Evolutionary conservation across 2,797 vertebrate genomes (phyloP), one percentile per base, ranked within the genome.

Genomic region (Dryobates pubescens): DNA sequence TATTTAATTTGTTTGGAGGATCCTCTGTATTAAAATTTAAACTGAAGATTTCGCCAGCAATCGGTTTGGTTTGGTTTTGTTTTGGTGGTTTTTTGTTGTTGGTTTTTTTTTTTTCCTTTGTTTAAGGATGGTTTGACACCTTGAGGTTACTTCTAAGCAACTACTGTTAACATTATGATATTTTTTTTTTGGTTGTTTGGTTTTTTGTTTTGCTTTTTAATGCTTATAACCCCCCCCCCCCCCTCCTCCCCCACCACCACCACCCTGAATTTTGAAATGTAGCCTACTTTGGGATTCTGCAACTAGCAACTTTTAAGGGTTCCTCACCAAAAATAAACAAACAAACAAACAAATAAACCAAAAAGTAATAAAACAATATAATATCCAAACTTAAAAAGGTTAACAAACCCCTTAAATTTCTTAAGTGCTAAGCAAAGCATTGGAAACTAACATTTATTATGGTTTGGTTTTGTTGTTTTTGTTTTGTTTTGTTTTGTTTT

Each of bases 261-360:
- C 22, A 96, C 96, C 96, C 98, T 98, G 98, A 99, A 99, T 99
- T 99, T 99, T 99, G 99, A 99, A 99, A 99, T 99, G 99, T 99
- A 99, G 99, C 99, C 99, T 99, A 99, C 97, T 98, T 98, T 99
- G 98, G 99, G 98, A 99, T 98, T 99, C 98, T 99, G 99, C 98
- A 99, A 99, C 99, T 99, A 98, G 19, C 98, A 98, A 98, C 98
- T 98, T 98, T 97, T 97, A 97, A 94, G 97, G 98, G 97, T 97
- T 97, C 94, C 97, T 97, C 97, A 96, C 41, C 97, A 97, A 29
- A 7, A 4, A 13, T 26, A 54, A 54, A 26, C 26, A 15, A 27
- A 36, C 36, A 9, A 36, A 38, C 10, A 38, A 36, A 8, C 36
- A 36, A n/a, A n/a, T n/a, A n/a, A n/a, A n/a, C n/a, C n/a, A n/a